Evolutionary conservation across 2,113 vertebrate genomes (phyloP), one percentile per base, ranked within the genome.

Genomic region (Hipposideros armiger): DNA sequence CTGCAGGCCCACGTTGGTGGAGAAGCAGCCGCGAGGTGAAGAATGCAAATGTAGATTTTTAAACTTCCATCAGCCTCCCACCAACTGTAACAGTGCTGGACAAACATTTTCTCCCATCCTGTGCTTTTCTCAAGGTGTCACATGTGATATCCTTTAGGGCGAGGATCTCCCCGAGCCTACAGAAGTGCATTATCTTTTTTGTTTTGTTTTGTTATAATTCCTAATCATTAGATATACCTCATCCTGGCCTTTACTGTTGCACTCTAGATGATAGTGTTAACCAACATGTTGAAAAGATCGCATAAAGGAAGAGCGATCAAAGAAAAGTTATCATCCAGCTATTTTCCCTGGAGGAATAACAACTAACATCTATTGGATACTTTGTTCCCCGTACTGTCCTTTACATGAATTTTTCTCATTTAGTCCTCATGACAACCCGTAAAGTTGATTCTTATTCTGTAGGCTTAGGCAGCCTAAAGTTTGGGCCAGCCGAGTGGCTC

Each of bases 1-100:
- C 98, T 99, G 89, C 99, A 99, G 97, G 95, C 64, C 4, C 99
- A 99, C 30, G 99, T 99, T 84, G 91, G 95, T 1, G 99, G 99
- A 60, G 98, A 98, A 47, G 98, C 98, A 3, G 99, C 99, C 0
- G 99, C 98, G 69, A 98, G 98, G 99, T 99, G 95, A 81, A 97
- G 62, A 30, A 36, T n/a, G 50, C 14, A 36, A 36, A 36, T 36
- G 36, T 8, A 7, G 19, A 50, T 58, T 66, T 78, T 78, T 76
- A 77, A 56, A 72, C 50, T 11, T 76, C 42, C 22, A n/a, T 72
- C 47, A 9, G 19, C 69, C 58, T 89, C 72, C 19, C 66, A 54
- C 66, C 66, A n/a, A 45, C 26, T 3, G 5, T 56, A 62, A 69
- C 3, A 20, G 47, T 11, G 4, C 30, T 72, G 6, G 11, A 54